Conservation (phyloP, 37 sponge, comb jelly and placozoan species). For the Spongilla lacustris region DNA sequence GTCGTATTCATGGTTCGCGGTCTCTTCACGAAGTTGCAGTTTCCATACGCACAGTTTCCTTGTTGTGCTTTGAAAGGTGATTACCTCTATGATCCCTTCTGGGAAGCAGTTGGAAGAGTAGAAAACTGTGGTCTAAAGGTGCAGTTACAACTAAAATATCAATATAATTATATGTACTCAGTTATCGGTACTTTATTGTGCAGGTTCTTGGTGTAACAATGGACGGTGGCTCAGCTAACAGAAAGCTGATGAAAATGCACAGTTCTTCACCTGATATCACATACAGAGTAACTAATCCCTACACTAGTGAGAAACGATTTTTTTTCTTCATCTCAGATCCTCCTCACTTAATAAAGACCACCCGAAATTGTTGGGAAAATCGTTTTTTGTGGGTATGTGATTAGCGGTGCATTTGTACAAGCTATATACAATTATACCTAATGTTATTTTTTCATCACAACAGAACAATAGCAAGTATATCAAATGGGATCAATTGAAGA, state of each 20-base stretch:
- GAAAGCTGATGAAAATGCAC: conserved; percentile 7
- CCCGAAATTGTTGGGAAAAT: too few relatives aligned
- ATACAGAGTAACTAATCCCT: conserved; percentile 17
- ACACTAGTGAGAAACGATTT: background rate
- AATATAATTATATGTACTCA: background rate
- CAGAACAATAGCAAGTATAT: conserved; percentile 22
- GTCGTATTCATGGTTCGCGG: conserved; percentile 34
- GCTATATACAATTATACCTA: background rate
- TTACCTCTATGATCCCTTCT: too few relatives aligned
- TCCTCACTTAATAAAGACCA: too few relatives aligned
- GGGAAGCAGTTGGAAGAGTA: background rate
- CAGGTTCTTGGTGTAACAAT: conserved; percentile 24
- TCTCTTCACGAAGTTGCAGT: conserved; percentile 15
- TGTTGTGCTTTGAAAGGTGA: too few relatives aligned
- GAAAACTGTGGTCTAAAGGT: conserved; percentile 10
- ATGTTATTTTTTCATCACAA: background rate
- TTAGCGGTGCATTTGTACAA: background rate
- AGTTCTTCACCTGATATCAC: background rate
- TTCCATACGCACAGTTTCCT: conserved; percentile 31
- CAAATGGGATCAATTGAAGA: conserved; percentile 17
- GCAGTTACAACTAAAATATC: background rate
- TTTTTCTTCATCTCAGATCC: too few relatives aligned
- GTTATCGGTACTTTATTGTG: background rate
- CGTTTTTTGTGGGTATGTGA: background rate
- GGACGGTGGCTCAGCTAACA: conserved; percentile 11